Conservation (phyloP, 35 echinoderm and acorn worm genomes). For the Apostichopus californicus region DNA sequence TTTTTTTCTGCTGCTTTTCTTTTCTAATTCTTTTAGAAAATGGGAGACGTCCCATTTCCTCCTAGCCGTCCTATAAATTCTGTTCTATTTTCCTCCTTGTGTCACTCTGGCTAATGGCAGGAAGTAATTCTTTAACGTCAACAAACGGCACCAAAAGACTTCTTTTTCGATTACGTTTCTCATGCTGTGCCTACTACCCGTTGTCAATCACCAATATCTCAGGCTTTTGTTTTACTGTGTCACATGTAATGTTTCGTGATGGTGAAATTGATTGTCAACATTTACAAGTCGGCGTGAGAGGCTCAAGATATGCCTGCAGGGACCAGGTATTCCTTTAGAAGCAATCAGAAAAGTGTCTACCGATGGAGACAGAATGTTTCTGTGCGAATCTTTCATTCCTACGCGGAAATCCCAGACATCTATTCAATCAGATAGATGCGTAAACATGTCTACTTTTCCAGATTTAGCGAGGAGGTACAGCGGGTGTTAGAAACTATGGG, state of each 20-base stretch:
- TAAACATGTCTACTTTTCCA: too few species aligned
- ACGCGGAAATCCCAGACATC: not conserved
- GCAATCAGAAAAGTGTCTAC: not conserved
- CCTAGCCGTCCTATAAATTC: not conserved
- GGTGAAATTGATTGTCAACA: not conserved
- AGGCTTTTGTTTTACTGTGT: not conserved
- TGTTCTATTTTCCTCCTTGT: not conserved
- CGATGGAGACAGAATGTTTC: not conserved
- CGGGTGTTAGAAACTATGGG: too few species aligned
- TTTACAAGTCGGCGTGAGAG: not conserved
- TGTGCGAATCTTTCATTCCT: not conserved
- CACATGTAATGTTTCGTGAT: not conserved
- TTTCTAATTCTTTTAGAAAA: too few species aligned
- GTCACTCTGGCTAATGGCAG: slow-evolving; percentile 13
- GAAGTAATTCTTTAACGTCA: slow-evolving; percentile 34
- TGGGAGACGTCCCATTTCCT: not conserved
- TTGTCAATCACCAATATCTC: not conserved
- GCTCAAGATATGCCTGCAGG: not conserved
- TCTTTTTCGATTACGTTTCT: slow-evolving; percentile 27
- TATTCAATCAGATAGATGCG: not conserved
- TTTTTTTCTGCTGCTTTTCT: too few species aligned
- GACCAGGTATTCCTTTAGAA: not conserved
- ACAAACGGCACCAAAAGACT: slow-evolving; percentile 13
- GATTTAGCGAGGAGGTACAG: too few species aligned
- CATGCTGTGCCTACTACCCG: not conserved